Conservation (phyloP, 2,113 vertebrate genomes). For the Dolichotis patagonum region DNA sequence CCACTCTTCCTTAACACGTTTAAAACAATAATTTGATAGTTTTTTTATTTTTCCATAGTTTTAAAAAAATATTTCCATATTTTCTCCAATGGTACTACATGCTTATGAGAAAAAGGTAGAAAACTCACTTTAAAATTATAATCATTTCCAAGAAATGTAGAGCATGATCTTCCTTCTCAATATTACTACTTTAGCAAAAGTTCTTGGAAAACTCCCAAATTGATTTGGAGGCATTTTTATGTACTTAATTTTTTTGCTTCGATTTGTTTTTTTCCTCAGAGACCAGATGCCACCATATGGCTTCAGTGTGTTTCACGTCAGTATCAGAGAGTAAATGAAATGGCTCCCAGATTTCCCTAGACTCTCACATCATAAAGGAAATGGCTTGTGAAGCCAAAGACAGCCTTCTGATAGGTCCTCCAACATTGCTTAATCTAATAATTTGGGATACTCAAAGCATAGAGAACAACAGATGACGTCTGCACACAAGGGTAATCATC, state of each 20-base stretch:
- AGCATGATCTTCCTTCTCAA: neutral
- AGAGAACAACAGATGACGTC: neutral
- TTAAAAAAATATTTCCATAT: neutral
- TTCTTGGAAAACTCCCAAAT: neutral
- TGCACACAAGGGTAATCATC: neutral
- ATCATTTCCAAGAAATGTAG: neutral
- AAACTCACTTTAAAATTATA: neutral
- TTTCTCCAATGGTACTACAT: neutral
- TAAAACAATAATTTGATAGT: neutral
- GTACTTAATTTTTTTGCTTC: slow-evolving; percentile 27
- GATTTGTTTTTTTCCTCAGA: slow-evolving; percentile 42
- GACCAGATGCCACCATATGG: slow-evolving; percentile 44
- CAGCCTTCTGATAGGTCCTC: neutral
- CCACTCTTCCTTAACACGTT: neutral
- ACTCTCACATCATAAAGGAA: slow-evolving; percentile 44
- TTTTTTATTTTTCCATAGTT: neutral
- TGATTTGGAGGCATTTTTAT: slow-evolving; percentile 50
- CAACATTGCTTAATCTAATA: slow-evolving; percentile 18
- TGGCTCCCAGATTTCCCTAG: slow-evolving; percentile 23
- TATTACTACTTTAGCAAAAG: neutral
- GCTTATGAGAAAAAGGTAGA: neutral
- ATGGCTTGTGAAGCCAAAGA: slow-evolving; percentile 37
- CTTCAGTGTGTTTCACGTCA: neutral
- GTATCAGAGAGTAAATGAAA: slow-evolving; percentile 42
- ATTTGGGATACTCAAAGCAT: slow-evolving; percentile 13